Evolutionary conservation across 2,113 vertebrate genomes (phyloP).

Genomic region (Columbina picui): DNA sequence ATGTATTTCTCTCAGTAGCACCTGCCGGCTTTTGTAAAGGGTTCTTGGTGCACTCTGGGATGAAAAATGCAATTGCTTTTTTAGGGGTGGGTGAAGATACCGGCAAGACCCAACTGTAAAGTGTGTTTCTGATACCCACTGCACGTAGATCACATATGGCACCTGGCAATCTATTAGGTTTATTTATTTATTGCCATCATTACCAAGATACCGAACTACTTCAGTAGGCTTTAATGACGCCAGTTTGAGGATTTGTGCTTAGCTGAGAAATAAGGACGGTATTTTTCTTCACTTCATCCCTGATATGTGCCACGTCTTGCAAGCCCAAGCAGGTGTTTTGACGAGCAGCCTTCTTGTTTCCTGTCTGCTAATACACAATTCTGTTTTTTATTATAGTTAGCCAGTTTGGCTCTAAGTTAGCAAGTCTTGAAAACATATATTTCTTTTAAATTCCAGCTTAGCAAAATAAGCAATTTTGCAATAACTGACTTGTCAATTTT

Average conservation of each 20-base stretch:
- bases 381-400: not conserved
- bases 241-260: not conserved
- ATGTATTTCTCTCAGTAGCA: not conserved
- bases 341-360: not conserved
- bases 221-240: not conserved
- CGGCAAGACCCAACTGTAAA: not conserved
- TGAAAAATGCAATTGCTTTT: not conserved
- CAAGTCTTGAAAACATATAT: not conserved
- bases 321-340: not conserved
- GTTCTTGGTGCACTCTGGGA: not conserved
- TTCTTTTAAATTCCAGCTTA: not conserved
- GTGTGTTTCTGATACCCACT: not conserved
- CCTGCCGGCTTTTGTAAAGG: not conserved
- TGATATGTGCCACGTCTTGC: not conserved
- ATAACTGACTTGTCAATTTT: slow-evolving; percentile 8
- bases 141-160: not conserved
- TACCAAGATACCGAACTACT: not conserved
- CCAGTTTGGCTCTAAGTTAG: not conserved
- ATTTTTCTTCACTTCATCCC: not conserved
- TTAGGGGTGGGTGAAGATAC: not conserved
- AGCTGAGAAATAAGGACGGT: not conserved
- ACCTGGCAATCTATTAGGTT: not conserved
- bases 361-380: not conserved
- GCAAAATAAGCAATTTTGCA: not conserved
- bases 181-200: slow-evolving; percentile 17